These are phyloP conservation scores for Drosophila takahashii DNA, from an alignment of 1,140 invertebrate genomes.

Conservation along the genomic window DNA sequence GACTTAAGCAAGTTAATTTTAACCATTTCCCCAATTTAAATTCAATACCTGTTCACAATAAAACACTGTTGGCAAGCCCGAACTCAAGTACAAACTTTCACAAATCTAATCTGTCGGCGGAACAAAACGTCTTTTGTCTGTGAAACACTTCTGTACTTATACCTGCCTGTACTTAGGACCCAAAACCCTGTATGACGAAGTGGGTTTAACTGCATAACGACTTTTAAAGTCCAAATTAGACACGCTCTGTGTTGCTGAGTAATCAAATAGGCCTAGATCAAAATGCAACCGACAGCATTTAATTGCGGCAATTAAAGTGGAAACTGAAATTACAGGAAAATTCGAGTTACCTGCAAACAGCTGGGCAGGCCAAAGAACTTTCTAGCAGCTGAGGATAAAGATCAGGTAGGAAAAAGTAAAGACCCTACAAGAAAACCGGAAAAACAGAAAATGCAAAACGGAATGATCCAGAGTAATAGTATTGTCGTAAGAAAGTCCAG, in stretches of 20 bases:
- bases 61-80: not conserved
- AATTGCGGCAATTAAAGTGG: slow-evolving; percentile 50
- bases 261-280: slow-evolving; percentile 29
- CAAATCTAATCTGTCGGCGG: slow-evolving; percentile 18
- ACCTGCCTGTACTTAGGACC: slow-evolving; percentile 29
- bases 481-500: not conserved
- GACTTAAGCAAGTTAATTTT: not conserved
- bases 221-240: slow-evolving; percentile 41
- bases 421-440: not conserved
- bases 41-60: not conserved
- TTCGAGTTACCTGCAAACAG: slow-evolving; percentile 19
- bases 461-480: slow-evolving; percentile 4
- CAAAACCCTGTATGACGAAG: slow-evolving; percentile 2
- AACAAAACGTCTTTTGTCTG: slow-evolving; percentile 27
- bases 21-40: not conserved
- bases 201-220: not conserved
- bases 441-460: slow-evolving; percentile 18
- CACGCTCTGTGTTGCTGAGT: slow-evolving; percentile 32
- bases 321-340: slow-evolving; percentile 43
- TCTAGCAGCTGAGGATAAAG: slow-evolving; percentile 13
- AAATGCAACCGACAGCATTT: slow-evolving; percentile 31
- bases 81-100: slow-evolving; percentile 29
- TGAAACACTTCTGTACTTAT: slow-evolving; percentile 25
- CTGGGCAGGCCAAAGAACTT: slow-evolving; percentile 39
- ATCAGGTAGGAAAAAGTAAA: slow-evolving; percentile 23